A percentile compares a stretch with the other conserved stretches of the same genome.
Conservation (phyloP, 2,888 invertebrate genomes). For the Stenolophus ochropezus region DNA sequence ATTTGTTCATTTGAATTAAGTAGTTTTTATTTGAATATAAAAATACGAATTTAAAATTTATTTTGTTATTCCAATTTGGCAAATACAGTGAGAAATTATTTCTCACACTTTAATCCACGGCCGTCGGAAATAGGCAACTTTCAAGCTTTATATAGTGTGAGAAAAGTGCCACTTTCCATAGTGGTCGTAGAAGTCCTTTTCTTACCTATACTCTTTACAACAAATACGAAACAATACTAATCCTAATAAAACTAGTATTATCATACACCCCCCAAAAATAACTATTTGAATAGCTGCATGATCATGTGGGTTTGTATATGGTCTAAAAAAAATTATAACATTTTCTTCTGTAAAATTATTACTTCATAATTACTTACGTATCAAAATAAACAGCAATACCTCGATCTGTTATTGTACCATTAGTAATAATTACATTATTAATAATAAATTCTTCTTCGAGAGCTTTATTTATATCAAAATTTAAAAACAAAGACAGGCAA, state of each 20-base stretch:
- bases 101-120: too few relatives aligned
- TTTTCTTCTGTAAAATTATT: neutral
- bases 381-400: neutral
- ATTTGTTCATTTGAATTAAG: too few relatives aligned
- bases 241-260: constrained; percentile 15
- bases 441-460: neutral
- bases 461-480: constrained; percentile 5
- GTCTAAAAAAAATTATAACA: neutral
- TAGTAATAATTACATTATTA: neutral
- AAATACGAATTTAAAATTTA: too few relatives aligned
- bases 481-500: constrained; percentile 9
- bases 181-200: too few relatives aligned
- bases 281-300: constrained; percentile 45
- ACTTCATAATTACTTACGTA: neutral
- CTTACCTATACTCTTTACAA: constrained; percentile 47
- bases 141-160: too few relatives aligned
- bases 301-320: neutral
- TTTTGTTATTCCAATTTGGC: too few relatives aligned
- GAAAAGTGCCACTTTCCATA: too few relatives aligned
- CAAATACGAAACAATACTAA: constrained; percentile 44
- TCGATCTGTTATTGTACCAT: neutral
- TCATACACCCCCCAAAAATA: constrained; percentile 43
- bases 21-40: too few relatives aligned
- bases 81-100: too few relatives aligned
- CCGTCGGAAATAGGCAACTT: too few relatives aligned